Evolutionary conservation across 2,797 vertebrate genomes (phyloP).

Genomic region (Clarias fuscus): DNA sequence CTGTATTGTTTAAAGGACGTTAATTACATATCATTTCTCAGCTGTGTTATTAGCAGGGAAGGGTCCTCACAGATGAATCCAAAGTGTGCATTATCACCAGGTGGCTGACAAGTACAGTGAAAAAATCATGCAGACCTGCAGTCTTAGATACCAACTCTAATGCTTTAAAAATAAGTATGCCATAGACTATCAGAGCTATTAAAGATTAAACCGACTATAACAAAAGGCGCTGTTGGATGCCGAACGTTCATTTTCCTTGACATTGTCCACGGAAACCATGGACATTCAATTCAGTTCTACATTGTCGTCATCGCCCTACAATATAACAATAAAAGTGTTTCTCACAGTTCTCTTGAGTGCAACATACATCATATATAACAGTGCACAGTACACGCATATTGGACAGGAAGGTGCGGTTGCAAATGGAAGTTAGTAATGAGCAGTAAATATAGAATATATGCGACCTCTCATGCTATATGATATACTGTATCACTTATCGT

Average conservation of each 20-base stretch:
- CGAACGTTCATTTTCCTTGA: neutral
- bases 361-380: neutral
- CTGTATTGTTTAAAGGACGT: neutral
- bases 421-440: neutral
- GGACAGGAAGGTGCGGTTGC: neutral
- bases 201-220: neutral
- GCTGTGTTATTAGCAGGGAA: neutral
- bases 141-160: no score
- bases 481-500: no score
- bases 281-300: neutral
- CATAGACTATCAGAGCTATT: neutral
- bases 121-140: neutral
- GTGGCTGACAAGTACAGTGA: neutral
- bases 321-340: neutral
- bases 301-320: neutral
- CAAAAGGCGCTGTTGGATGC: neutral
- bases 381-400: neutral
- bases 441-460: neutral
- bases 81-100: neutral
- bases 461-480: no score
- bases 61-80: neutral
- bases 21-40: neutral
- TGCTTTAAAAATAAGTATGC: neutral
- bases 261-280: neutral
- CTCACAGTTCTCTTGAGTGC: neutral